Evolutionary conservation across 2,113 vertebrate species (phyloP), one percentile per base, ranked within the genome.

Genomic region (Alosa alosa): DNA sequence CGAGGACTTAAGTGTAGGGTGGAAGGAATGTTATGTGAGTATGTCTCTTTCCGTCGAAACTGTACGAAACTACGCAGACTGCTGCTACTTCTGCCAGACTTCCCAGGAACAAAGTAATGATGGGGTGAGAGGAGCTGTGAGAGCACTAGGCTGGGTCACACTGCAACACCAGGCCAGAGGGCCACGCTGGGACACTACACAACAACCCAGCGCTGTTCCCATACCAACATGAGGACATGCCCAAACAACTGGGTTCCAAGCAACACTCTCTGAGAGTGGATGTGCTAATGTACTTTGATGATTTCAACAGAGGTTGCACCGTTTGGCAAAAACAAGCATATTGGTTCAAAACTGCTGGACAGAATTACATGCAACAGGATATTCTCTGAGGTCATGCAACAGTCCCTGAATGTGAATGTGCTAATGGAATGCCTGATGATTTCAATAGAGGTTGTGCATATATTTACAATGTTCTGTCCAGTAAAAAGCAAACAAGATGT

Each of bases 71-170:
- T 25, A 25, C n/a, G 6, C 7, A n/a, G 18, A n/a, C 60, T 25
- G 60, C n/a, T 72, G 31, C 31, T 41, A 4, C 72, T 78, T 36
- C 13, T 78, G 72, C 31, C 72, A 78, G 72, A 78, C 72, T 78
- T 78, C 31, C 31, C 41, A 31, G 31, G 72, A 78, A 78, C 72
- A 78, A 78, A 78, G 72, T 78, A 78, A 78, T 78, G 15, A 78
- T 31, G 13, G 13, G 72, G 31, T 78, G 72, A 41, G 72, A 31
- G 25, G 64, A 78, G 17, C 72, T 39, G 31, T 0, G 15, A 78
- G 72, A 39, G 72, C 10, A 15, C 72, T 13, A 78, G 72, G 13
- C 5, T 18, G 22, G 72, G 31, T 78, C 72, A 78, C 15, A 78
- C 36, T 0, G 31, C 36, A 15, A 15, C 36, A 41, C 11, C 31